Base-by-base conservation (phyloP, 2,888 invertebrate species). In the Lochmaea capreae region DNA sequence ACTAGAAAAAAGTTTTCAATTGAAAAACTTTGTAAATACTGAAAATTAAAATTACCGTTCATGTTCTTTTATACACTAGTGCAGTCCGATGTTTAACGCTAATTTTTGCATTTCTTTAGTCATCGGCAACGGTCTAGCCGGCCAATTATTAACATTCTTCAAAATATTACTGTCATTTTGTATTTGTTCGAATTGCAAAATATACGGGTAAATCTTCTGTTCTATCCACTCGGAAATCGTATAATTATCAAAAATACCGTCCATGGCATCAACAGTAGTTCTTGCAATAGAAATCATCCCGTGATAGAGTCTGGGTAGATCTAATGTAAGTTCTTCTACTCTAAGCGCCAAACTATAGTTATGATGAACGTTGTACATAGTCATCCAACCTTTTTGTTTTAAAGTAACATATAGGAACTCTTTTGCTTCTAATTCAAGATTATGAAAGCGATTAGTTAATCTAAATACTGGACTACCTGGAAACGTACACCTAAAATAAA, bases 311-410 rank as follows among this genome's bases (percentile, higher is more conserved):
- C 90, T 85, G 65, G 90, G 87, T 78, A 90, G 88, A 79, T 90
- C 90, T 33, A 85, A 84, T 68, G 90, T 90, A 67, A 92, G 83
- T 77, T 93, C 92, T 61, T 91, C 91, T 1, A 94, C 88, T 63
- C 93, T 89, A 71, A 90, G 84, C 0, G 93, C 92, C 68, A 92
- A 91, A 76, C 92, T 91, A 83, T 92, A 93, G 82, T 92, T 92
- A 80, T 91, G 90, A n/a, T 90, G 87, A 6, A 92, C 88, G 83
- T 93, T 93, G 84, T 93, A 94, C 43, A 90, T 89, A 26, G 93
- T 92, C 88, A 94, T 89, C 93, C 93, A 94, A 43, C 92, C 88
- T 80, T 86, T 87, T 42, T 85, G 82, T 57, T 83, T 81, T 10
- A 82, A 83, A 1, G 85, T 86, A 12, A 82, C 76, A 70, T 85